Percentiles rank a stretch among this genome's conserved stretches.
phyloP scores from a whole-genome alignment of 2,113 vertebrate genomes.

The Camelus dromedarius region DNA sequence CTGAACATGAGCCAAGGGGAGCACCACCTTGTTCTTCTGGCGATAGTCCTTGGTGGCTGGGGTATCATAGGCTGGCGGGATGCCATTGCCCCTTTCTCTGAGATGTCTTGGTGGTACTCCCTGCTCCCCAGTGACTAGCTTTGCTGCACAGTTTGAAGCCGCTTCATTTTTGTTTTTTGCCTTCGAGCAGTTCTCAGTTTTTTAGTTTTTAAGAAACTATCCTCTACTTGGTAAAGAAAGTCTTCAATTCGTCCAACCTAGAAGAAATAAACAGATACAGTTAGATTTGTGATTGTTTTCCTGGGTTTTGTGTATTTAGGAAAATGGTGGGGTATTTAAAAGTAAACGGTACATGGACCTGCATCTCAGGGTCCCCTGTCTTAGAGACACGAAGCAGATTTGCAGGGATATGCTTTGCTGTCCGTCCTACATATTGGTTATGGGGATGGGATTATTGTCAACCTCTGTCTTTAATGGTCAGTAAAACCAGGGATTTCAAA shows the following conservation, averaged over 20 bases:
- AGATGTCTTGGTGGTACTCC: neutral
- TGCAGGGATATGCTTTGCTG: slow-evolving; percentile 53
- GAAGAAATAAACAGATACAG: slow-evolving; percentile 73
- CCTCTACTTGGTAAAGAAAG: slow-evolving; percentile 86
- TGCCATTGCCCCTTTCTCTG: neutral
- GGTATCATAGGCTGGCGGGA: slow-evolving; percentile 47
- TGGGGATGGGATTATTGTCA: slow-evolving; percentile 74
- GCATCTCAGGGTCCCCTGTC: slow-evolving; percentile 63
- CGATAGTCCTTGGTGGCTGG: slow-evolving; percentile 33
- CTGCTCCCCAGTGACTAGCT: slow-evolving; percentile 53
- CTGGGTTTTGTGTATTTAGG: neutral
- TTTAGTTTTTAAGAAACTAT: slow-evolving; percentile 86
- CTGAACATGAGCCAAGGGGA: slow-evolving; percentile 61
- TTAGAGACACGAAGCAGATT: slow-evolving; percentile 73
- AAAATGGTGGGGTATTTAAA: slow-evolving; percentile 30
- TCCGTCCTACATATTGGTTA: slow-evolving; percentile 66
- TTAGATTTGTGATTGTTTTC: neutral
- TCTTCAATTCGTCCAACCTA: slow-evolving; percentile 88
- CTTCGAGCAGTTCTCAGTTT: slow-evolving; percentile 78
- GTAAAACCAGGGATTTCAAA: slow-evolving; percentile 85
- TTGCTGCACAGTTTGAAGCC: slow-evolving; percentile 70
- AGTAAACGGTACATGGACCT: neutral
- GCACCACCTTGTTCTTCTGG: slow-evolving; percentile 62
- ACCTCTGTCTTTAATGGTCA: slow-evolving; percentile 82
- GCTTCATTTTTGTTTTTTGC: slow-evolving; percentile 82